Percentiles rank a stretch among this genome's conserved stretches.
Conservation (phyloP, 1,140 invertebrate genomes). For the Globodera ellingtonae region DNA sequence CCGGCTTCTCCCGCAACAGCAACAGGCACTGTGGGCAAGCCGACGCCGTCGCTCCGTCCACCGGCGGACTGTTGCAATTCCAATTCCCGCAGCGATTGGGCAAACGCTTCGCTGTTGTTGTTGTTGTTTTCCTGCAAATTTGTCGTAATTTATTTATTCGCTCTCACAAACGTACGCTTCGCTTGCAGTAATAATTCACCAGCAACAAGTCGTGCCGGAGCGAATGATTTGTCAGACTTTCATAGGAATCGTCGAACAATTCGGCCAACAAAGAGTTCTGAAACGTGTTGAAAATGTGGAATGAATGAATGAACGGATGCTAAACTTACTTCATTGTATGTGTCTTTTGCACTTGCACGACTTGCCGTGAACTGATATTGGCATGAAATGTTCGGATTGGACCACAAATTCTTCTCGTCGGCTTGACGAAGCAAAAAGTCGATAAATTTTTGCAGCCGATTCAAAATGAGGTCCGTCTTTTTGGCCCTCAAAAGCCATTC, state of each 20-base stretch:
- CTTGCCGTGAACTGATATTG: neutral
- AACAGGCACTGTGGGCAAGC: too few species aligned
- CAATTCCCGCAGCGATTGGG: too few species aligned
- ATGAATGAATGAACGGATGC: neutral
- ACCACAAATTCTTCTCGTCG: slow-evolving; percentile 37
- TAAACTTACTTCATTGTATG: neutral
- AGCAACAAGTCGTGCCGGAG: neutral
- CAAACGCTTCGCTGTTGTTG: too few species aligned
- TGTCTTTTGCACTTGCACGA: slow-evolving; percentile 29
- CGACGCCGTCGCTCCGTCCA: too few species aligned
- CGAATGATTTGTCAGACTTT: neutral
- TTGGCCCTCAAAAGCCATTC: slow-evolving; percentile 35
- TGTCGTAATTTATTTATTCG: too few species aligned
- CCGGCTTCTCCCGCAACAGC: too few species aligned
- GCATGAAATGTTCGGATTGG: slow-evolving; percentile 24
- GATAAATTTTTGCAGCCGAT: slow-evolving; percentile 42
- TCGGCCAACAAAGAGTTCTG: neutral
- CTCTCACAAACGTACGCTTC: neutral
- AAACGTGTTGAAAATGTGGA: neutral
- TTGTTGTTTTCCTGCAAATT: too few species aligned
- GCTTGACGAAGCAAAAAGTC: slow-evolving; percentile 43
- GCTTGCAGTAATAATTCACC: slow-evolving; percentile 15
- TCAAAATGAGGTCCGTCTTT: slow-evolving; percentile 36
- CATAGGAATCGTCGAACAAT: slow-evolving; percentile 3
- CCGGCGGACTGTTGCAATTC: too few species aligned